Conservation (phyloP, 2,113 vertebrate species). For the Talpa occidentalis region DNA sequence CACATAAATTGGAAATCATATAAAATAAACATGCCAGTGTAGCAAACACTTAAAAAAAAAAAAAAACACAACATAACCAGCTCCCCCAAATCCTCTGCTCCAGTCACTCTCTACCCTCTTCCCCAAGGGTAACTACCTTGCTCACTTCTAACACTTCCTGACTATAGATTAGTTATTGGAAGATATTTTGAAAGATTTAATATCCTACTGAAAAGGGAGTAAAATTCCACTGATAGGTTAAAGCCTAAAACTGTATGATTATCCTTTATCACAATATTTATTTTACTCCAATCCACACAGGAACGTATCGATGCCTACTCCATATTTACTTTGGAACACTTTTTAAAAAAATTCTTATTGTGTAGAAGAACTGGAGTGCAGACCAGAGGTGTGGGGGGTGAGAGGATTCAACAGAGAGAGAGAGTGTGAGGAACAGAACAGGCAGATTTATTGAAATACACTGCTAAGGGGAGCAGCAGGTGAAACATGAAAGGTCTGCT, state of each 20-base stretch:
- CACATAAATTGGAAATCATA: not conserved
- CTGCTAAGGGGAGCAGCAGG: too few species aligned
- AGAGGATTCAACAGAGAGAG: too few species aligned
- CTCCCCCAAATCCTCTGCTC: rapidly evolving
- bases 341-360: not conserved
- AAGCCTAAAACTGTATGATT: not conserved
- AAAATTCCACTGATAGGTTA: not conserved
- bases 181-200: not conserved
- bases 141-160: not conserved
- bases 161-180: not conserved
- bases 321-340: not conserved
- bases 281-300: not conserved
- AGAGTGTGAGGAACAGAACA: too few species aligned
- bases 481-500: too few species aligned
- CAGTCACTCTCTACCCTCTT: not conserved
- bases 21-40: not conserved
- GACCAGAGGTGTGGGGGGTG: too few species aligned
- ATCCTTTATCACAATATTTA: not conserved
- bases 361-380: too few species aligned
- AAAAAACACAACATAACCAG: not conserved
- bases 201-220: not conserved
- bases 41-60: not conserved
- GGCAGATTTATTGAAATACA: too few species aligned
- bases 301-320: not conserved
- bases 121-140: not conserved